These are phyloP conservation scores for Polylopha cassiicola DNA, from an alignment of 2,888 invertebrate genomes.

Conservation along the genomic window DNA sequence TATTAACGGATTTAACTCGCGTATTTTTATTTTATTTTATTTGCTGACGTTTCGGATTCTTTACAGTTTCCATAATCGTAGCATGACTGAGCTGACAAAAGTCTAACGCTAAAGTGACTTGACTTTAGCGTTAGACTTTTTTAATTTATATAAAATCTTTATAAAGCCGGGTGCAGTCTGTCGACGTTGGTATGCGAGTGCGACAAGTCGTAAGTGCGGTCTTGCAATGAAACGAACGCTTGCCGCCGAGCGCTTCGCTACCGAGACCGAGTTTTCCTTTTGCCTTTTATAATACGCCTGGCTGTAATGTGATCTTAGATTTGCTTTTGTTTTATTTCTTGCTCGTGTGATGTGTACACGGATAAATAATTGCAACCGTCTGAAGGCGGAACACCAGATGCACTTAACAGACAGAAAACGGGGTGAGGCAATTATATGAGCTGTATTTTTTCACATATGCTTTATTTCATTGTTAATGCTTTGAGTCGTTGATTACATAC, in stretches of 20 bases:
- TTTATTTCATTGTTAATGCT: too few relatives aligned
- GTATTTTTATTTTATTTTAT: too few relatives aligned
- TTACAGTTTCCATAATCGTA: too few relatives aligned
- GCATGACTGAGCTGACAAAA: too few relatives aligned
- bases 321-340: constrained; percentile 50
- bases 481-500: too few relatives aligned
- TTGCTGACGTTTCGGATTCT: too few relatives aligned
- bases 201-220: constrained; percentile 7
- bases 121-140: too few relatives aligned
- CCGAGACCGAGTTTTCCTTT: constrained; percentile 27
- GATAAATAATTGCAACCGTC: constrained; percentile 50
- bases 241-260: constrained; percentile 36
- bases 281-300: constrained; percentile 19
- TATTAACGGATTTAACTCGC: too few relatives aligned
- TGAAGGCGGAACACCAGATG: constrained; percentile 38
- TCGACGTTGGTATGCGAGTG: constrained; percentile 1
- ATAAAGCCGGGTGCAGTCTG: constrained; percentile 25
- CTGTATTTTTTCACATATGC: too few relatives aligned
- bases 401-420: too few relatives aligned
- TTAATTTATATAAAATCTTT: constrained; percentile 14
- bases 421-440: too few relatives aligned
- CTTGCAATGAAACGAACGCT: constrained; percentile 17
- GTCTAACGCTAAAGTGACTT: too few relatives aligned
- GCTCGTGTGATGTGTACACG: constrained; percentile 50
- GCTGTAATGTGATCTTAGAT: constrained; percentile 41